Evolutionary conservation across 2,888 invertebrate species (phyloP).

Genomic region (Chromoteleia sp.): DNA sequence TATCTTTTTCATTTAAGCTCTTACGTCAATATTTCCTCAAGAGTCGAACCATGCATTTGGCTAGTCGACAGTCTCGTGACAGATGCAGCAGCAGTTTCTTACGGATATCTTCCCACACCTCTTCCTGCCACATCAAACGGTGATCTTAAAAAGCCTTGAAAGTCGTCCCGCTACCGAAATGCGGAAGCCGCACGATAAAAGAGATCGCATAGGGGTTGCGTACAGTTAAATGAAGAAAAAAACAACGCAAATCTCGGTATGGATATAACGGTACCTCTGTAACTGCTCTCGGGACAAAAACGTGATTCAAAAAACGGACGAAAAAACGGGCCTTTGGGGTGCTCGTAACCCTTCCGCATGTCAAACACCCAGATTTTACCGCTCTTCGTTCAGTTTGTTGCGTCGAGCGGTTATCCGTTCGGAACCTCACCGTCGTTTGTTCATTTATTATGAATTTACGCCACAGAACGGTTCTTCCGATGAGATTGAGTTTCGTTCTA

Average conservation of each 20-base stretch:
- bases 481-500: conserved; percentile 37
- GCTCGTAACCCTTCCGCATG: conserved; percentile 73
- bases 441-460: conserved; percentile 26
- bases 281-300: conserved; percentile 61
- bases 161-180: conserved; percentile 72
- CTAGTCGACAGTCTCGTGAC: conserved; percentile 42
- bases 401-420: conserved; percentile 7
- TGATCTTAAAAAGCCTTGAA: conserved; percentile 71
- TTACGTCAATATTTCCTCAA: conserved; percentile 54
- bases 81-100: conserved; percentile 60
- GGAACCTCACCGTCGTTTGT: conserved; percentile 6
- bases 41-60: conserved; percentile 7
- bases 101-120: conserved; percentile 67
- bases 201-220: conserved; percentile 68
- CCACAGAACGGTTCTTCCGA: conserved; percentile 13
- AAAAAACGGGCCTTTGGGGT: conserved; percentile 65
- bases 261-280: conserved; percentile 63
- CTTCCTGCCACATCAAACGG: conserved; percentile 64
- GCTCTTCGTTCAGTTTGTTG: conserved; percentile 24
- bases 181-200: conserved; percentile 76
- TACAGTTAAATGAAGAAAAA: conserved; percentile 76
- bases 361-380: conserved; percentile 55
- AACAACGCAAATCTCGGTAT: conserved; percentile 57
- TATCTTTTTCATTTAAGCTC: conserved; percentile 31
- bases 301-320: conserved; percentile 47